Percentiles rank a stretch among this genome's conserved stretches.
phyloP scores from a whole-genome alignment of 2,113 vertebrate genomes.

The Mirounga angustirostris region DNA sequence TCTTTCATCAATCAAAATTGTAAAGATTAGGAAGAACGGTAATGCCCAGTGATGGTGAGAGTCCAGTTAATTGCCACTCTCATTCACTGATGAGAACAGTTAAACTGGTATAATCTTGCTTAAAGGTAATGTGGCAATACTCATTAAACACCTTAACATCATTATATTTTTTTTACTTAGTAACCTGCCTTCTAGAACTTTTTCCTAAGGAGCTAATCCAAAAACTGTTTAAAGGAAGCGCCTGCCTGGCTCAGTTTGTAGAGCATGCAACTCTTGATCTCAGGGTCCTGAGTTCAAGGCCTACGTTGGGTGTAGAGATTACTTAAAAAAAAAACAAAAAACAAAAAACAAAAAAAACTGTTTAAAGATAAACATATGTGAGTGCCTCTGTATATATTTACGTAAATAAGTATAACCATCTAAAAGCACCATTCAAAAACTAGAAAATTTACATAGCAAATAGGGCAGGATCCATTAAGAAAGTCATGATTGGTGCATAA shows the following conservation, averaged over 20 bases:
- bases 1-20: slow-evolving; percentile 39
- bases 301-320: background rate
- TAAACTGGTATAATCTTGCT: background rate
- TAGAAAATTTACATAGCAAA: slow-evolving; percentile 45
- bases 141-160: slow-evolving; percentile 1
- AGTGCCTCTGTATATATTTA: background rate
- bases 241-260: background rate
- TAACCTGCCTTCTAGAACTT: background rate
- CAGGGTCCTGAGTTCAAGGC: background rate
- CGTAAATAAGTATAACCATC: background rate
- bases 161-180: background rate
- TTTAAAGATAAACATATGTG: background rate
- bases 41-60: background rate
- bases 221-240: background rate
- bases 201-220: slow-evolving; percentile 2
- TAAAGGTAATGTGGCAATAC: background rate
- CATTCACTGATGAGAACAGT: background rate
- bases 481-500: background rate
- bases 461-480: slow-evolving; percentile 32
- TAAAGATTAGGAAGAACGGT: slow-evolving; percentile 42
- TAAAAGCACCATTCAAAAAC: slow-evolving; percentile 51
- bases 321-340: background rate
- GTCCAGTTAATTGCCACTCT: background rate
- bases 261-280: background rate
- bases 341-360: background rate